Evolutionary conservation across 2,888 invertebrate genomes (phyloP).

Genomic region (Chromoteleia sp.): DNA sequence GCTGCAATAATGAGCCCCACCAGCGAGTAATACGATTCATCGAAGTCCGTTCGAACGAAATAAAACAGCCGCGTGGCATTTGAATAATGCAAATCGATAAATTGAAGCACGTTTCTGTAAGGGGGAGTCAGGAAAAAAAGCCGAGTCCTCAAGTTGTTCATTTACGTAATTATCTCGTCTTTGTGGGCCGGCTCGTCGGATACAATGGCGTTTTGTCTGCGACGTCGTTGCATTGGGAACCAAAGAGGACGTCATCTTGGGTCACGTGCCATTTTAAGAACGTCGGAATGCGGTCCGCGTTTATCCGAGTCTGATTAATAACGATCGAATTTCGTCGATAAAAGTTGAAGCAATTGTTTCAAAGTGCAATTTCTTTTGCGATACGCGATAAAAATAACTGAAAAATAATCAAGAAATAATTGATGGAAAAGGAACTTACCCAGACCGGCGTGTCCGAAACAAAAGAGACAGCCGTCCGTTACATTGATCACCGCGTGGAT

Average conservation of each 20-base stretch:
- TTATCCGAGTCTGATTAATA: too few relatives aligned
- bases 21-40: constrained; percentile 27
- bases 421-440: too few relatives aligned
- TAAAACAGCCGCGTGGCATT: constrained; percentile 44
- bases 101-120: constrained; percentile 40
- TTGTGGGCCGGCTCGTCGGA: constrained; percentile 59
- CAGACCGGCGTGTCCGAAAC: constrained; percentile 94
- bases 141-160: constrained; percentile 72
- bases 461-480: constrained; percentile 95
- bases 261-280: constrained; percentile 57
- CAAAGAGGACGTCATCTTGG: constrained; percentile 54
- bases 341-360: too few relatives aligned
- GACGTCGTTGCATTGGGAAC: constrained; percentile 56
- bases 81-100: constrained; percentile 59
- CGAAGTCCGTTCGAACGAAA: constrained; percentile 42
- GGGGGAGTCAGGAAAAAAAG: constrained; percentile 28
- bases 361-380: too few relatives aligned
- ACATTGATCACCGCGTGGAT: constrained; percentile 98
- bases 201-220: constrained; percentile 72
- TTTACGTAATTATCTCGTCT: constrained; percentile 76
- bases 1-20: constrained; percentile 18
- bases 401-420: too few relatives aligned
- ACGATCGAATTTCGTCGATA: too few relatives aligned
- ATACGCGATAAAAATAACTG: too few relatives aligned
- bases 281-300: background rate